Conservation (phyloP, 2,113 vertebrate genomes). For the Oreocharis arfaki region DNA sequence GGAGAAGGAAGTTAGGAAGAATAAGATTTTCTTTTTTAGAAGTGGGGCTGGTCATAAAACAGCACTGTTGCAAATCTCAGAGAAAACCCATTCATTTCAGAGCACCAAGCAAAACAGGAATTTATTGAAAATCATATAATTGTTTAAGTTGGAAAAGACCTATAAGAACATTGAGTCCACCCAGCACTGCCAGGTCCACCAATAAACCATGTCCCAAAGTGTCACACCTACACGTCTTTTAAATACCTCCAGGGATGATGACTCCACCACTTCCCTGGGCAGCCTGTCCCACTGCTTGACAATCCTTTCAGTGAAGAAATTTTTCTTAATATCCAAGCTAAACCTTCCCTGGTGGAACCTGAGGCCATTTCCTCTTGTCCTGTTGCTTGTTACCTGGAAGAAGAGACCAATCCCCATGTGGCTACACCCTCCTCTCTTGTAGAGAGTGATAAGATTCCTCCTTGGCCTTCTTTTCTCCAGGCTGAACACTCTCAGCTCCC, state of each 20-base stretch:
- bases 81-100: not conserved
- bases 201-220: not conserved
- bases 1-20: not conserved
- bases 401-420: not conserved
- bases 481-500: not conserved
- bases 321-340: not conserved
- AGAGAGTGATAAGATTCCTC: not conserved
- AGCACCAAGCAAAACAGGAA: not conserved
- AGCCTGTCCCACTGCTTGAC: not conserved
- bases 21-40: not conserved
- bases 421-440: not conserved
- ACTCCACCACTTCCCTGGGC: not conserved
- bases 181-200: not conserved
- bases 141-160: not conserved
- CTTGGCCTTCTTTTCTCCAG: not conserved
- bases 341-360: not conserved
- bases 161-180: not conserved
- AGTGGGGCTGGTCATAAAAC: not conserved
- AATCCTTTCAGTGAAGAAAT: not conserved
- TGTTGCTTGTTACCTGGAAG: rapidly evolving
- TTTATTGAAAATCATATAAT: not conserved
- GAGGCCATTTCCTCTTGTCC: not conserved
- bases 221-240: rapidly evolving
- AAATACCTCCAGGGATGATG: not conserved
- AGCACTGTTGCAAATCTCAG: not conserved